Evolutionary conservation across 2,797 vertebrate species (phyloP).

Genomic region (Odontamblyopus rebecca): DNA sequence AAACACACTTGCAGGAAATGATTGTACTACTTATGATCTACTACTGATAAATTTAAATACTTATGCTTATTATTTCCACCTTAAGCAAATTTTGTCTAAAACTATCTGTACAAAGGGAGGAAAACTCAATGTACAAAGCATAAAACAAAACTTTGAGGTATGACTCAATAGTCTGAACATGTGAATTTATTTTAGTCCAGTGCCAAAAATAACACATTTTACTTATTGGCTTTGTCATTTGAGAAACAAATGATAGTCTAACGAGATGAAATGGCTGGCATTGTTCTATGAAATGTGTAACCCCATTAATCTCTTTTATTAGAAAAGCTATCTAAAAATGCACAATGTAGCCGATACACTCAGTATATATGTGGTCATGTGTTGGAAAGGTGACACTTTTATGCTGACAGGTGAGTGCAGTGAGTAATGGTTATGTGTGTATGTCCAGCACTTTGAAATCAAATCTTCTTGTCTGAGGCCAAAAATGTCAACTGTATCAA

Average conservation of each 20-base stretch:
- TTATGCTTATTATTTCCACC: too few species aligned
- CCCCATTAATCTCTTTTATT: slow-evolving; percentile 39
- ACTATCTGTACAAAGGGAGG: slow-evolving; percentile 19
- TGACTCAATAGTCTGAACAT: slow-evolving; percentile 20
- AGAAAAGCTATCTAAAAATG: background rate
- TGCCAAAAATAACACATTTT: slow-evolving; percentile 42
- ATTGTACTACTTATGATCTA: too few species aligned
- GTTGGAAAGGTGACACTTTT: slow-evolving; percentile 18
- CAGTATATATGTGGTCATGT: slow-evolving; percentile 17
- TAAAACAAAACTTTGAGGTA: background rate
- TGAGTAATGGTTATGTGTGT: slow-evolving; percentile 31
- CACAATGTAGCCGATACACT: slow-evolving; percentile 26
- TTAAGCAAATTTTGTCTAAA: background rate
- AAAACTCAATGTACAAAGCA: slow-evolving; percentile 1
- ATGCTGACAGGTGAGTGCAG: slow-evolving; percentile 40
- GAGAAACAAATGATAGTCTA: slow-evolving; percentile 23
- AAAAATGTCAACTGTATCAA: slow-evolving; percentile 34
- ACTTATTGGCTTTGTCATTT: slow-evolving; percentile 19
- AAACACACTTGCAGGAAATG: too few species aligned
- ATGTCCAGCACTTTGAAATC: slow-evolving; percentile 50
- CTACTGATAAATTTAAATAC: too few species aligned
- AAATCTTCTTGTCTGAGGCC: slow-evolving; percentile 39
- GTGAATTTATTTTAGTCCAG: slow-evolving; percentile 19
- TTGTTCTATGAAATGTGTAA: slow-evolving; percentile 31
- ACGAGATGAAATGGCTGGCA: slow-evolving; percentile 24